These are phyloP conservation scores for Labeo rohita DNA, from an alignment of 2,113 vertebrate species.

Conservation along the genomic window DNA sequence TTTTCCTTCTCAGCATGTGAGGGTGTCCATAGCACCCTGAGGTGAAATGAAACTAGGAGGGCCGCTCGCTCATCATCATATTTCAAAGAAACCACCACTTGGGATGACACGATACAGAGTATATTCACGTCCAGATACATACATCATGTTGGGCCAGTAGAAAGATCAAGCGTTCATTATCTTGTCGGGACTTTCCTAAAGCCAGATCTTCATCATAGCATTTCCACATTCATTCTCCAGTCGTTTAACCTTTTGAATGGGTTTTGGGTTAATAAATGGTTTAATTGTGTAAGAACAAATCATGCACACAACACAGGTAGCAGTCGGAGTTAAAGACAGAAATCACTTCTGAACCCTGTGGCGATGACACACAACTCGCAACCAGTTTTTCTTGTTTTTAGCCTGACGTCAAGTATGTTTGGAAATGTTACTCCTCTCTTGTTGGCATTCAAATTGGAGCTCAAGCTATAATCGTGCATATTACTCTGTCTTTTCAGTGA, in stretches of 20 bases:
- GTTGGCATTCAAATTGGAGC: not conserved
- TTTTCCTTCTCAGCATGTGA: not conserved
- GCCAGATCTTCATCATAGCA: not conserved
- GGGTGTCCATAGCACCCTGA: slow-evolving; percentile 36
- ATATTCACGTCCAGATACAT: not conserved
- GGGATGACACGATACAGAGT: slow-evolving; percentile 2
- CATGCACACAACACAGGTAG: not conserved
- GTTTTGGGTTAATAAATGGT: not conserved
- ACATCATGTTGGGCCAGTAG: slow-evolving; percentile 24
- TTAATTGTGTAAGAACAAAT: not conserved
- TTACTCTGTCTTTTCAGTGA: not conserved
- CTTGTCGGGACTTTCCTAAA: not conserved
- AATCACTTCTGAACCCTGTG: slow-evolving; percentile 5
- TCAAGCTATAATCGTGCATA: slow-evolving; percentile 8
- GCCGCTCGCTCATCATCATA: not conserved
- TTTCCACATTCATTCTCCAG: not conserved
- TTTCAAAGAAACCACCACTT: slow-evolving; percentile 12
- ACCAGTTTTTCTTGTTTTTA: slow-evolving; percentile 41
- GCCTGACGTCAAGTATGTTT: slow-evolving; percentile 5
- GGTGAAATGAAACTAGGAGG: slow-evolving; percentile 15
- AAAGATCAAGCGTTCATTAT: slow-evolving; percentile 1
- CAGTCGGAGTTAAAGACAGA: not conserved
- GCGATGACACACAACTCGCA: not conserved
- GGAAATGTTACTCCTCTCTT: not conserved
- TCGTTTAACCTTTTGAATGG: not conserved